phyloP scores from a whole-genome alignment of 2,113 vertebrate genomes.

The Phylloscopus whistleri region DNA sequence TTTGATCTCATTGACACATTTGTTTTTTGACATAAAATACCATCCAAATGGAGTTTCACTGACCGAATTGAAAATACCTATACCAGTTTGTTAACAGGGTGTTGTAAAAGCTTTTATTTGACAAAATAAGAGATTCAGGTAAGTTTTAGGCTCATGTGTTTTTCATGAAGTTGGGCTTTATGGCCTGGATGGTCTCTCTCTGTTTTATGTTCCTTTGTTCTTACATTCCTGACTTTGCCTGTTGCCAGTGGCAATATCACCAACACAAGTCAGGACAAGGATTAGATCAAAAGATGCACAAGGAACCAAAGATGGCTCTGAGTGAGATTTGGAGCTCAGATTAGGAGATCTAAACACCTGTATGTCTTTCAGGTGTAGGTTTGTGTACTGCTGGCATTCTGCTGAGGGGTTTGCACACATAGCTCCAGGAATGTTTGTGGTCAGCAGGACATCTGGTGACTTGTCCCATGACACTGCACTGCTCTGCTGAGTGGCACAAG shows the following conservation, averaged over 20 bases:
- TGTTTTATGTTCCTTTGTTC: conserved; percentile 24
- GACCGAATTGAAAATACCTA: neutral
- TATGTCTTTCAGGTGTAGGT: conserved; percentile 13
- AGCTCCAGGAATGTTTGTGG: neutral
- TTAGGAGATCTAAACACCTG: conserved; percentile 44
- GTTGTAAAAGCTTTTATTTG: neutral
- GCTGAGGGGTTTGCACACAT: neutral
- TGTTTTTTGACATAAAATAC: neutral
- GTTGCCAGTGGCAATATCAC: conserved; percentile 61
- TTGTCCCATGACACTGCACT: neutral
- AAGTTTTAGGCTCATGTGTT: neutral
- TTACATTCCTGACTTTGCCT: conserved; percentile 45
- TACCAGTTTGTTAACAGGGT: neutral
- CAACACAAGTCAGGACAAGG: conserved; percentile 58
- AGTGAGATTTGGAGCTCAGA: conserved; percentile 51
- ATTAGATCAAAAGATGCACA: conserved; percentile 33
- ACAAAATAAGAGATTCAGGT: neutral
- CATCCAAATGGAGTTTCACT: neutral
- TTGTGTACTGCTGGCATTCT: neutral
- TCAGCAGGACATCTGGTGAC: neutral
- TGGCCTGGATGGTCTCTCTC: conserved; percentile 13
- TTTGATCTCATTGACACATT: neutral
- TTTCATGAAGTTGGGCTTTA: neutral
- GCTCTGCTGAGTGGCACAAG: neutral
- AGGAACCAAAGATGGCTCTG: conserved; percentile 54